A percentile compares a stretch with the other conserved stretches of the same genome.
These are phyloP conservation scores for Accipiter virgatus DNA, from an alignment of 2,113 vertebrate genomes.

Conservation along the genomic window DNA sequence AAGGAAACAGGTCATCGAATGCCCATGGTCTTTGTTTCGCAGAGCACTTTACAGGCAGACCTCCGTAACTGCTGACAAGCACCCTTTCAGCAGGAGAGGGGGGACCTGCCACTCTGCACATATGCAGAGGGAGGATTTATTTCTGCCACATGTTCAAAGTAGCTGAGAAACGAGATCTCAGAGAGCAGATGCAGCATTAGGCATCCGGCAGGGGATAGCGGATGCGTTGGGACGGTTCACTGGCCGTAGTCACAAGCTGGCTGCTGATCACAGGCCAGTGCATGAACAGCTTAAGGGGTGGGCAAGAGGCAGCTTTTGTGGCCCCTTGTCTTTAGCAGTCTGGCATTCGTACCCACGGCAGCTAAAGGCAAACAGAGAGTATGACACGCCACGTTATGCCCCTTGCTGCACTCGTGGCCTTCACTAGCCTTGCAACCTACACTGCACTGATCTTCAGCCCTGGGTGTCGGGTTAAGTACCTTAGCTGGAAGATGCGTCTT, in stretches of 20 bases:
- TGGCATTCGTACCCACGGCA: accelerated
- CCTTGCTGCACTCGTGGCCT: neutral
- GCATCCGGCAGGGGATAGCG: accelerated
- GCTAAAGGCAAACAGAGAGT: neutral
- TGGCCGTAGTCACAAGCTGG: neutral
- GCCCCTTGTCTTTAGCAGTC: neutral
- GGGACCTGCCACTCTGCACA: neutral
- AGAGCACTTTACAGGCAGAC: neutral
- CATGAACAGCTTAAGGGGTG: neutral
- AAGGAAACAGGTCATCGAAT: neutral
- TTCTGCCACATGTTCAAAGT: neutral
- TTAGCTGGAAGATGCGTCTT: neutral
- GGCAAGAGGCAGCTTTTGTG: neutral
- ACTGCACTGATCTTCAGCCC: neutral
- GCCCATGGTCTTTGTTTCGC: accelerated
- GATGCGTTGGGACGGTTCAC: accelerated
- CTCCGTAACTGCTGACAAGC: accelerated
- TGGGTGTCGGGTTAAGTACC: neutral
- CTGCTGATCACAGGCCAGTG: neutral
- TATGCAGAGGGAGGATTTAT: neutral
- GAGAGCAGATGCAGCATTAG: neutral
- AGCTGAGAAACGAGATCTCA: neutral
- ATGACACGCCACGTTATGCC: accelerated
- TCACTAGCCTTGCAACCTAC: neutral
- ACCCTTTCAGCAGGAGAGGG: neutral